Percentiles rank a stretch among this genome's conserved stretches.
These are phyloP conservation scores for Dysidea cf. avara DNA, from an alignment of 37 sponge, comb jelly and placozoan species.

Conservation along the genomic window DNA sequence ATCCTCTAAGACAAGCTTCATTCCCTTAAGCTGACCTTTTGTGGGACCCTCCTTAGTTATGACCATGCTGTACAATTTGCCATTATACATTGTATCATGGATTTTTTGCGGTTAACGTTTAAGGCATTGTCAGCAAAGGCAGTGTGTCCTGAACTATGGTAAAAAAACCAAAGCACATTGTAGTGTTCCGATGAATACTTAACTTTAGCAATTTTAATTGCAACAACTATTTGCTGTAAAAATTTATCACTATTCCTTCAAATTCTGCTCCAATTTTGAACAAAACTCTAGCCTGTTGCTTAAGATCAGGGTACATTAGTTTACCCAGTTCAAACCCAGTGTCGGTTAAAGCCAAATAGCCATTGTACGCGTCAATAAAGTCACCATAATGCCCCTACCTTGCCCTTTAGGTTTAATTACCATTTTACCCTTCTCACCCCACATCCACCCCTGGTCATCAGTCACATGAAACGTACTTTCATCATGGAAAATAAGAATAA, in stretches of 20 bases:
- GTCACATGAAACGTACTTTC: conserved; percentile 21
- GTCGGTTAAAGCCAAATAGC: conserved; percentile 1
- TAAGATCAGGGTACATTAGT: neutral
- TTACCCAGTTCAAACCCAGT: conserved; percentile 3
- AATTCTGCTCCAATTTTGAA: conserved; percentile 6
- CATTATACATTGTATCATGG: too few relatives aligned
- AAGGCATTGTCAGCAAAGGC: conserved; percentile 25
- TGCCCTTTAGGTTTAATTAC: conserved; percentile 12
- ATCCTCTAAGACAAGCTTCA: too few relatives aligned
- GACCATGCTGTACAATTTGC: too few relatives aligned
- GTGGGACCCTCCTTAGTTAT: too few relatives aligned
- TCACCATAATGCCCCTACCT: conserved; percentile 34
- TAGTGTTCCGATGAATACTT: conserved; percentile 10
- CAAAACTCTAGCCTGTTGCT: neutral
- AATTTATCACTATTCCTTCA: conserved; percentile 19
- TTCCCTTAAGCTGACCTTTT: too few relatives aligned
- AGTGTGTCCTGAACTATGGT: conserved; percentile 20
- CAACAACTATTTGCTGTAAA: conserved; percentile 3
- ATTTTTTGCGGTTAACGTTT: conserved; percentile 3
- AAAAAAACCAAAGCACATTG: conserved; percentile 22
- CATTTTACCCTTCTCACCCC: conserved; percentile 25
- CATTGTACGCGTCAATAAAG: conserved; percentile 34
- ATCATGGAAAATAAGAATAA: conserved; percentile 30
- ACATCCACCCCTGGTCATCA: conserved; percentile 12
- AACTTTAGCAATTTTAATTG: conserved; percentile 12